Base-by-base conservation (phyloP, 2,113 vertebrate genomes). In the Pseudorasbora parva region DNA sequence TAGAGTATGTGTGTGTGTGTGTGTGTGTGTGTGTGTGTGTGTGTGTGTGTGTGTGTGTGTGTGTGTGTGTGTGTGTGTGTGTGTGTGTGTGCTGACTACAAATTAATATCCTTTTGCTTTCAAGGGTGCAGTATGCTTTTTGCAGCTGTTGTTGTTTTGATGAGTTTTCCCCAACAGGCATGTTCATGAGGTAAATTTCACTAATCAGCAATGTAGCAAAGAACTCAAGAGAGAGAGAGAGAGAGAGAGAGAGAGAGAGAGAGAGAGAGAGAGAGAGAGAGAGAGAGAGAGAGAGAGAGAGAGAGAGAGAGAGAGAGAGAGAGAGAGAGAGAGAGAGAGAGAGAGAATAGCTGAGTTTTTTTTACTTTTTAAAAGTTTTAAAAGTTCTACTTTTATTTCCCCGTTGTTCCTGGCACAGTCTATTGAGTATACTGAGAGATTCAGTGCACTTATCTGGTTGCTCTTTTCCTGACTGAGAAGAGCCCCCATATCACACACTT, bases 41-140 rank as follows among this genome's bases (percentile, higher is more conserved):
- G 33, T 64, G 77, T 56, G 45, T 85, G 57, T 43, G 33, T 64
- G 77, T 56, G 45, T 85, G 57, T 43, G 33, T 64, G 77, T 56
- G 45, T 85, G 57, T 43, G 33, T 64, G 77, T 56, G 45, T 85
- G 57, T 43, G 33, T 64, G 77, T 56, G 45, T 85, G 57, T 43
- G 33, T 64, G 77, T 56, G 45, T 85, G 59, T 59, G 60, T 75
- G 82, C 59, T 77, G 82, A 73, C 84, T 73, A 66, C 60, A 78
- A 82, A 73, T 85, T 25, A 81, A 83, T 77, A 73, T 17, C 6
- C 19, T 19, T 83, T 27, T 76, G 72, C 59, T 86, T 81, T 81
- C 77, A 51, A 56, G 47, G 2, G 69, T n/a, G 30, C 74, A 56
- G 14, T 66, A 49, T 27, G 56, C 75, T 77, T 84, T 33, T 49